Evolutionary conservation across 2,888 invertebrate genomes (phyloP), one percentile per base, ranked within the genome.

Genomic region (Epirrita christyi): DNA sequence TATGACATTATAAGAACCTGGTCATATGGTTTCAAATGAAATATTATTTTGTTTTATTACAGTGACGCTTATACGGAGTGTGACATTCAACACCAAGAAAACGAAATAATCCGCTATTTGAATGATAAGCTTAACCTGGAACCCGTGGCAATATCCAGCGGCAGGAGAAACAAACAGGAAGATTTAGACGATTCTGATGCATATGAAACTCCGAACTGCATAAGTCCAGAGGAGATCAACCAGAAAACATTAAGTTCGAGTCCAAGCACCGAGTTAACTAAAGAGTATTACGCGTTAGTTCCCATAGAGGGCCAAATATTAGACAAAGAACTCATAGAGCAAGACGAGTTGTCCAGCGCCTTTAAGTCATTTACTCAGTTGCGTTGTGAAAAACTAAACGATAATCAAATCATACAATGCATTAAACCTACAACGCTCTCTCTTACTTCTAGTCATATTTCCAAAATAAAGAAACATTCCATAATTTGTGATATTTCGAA

Each of bases 61-160:
- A 93, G 93, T 72, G 92, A 93, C 74, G 85, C 86, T 2, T 93
- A 93, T 68, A 89, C 91, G 46, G 88, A 92, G 70, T 92, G 92
- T 69, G 80, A 88, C 67, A 85, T 93, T 60, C 81, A 83, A 68
- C 80, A 86, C 61, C 89, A 92, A 73, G 93, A 93, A 77, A 83
- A 82, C 66, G 88, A 90, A 78, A 87, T 93, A 67, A 81, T 93
- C 56, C 67, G 76, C 32, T 92, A 88, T 71, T 71, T 93, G 52
- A 81, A 88, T 63, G 73, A 81, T 45, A 78, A 83, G 56, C 71
- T 84, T 59, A 73, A 72, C 50, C 53, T 68, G 40, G 71, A 75
- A 67, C 66, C 73, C 44, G 68, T 68, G 43, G 60, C 73, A 14
- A 6, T 29, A n/a, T 1, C 9, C 40, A 10, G 32, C 11, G 46